Evolutionary conservation across 2,113 vertebrate species (phyloP), one percentile per base, ranked within the genome.

Genomic region (Rhagologus leucostigma): DNA sequence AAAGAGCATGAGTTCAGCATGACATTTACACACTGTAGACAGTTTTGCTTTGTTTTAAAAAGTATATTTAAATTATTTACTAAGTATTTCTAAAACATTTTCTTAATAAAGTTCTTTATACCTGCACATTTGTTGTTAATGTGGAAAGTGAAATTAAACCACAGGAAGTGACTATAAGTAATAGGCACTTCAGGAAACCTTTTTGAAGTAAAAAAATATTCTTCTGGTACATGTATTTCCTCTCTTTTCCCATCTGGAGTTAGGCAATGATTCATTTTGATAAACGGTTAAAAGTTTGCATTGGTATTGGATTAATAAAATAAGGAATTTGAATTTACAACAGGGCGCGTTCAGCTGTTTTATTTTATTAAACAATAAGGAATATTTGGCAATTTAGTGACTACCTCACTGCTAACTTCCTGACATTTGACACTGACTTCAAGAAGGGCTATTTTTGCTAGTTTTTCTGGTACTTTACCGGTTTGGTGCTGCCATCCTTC

Each of bases 271-370:
- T 56, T 76, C 2, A 16, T 80, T 90, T 85, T 90, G 37, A 29
- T 79, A 63, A 68, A 42, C 8, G 3, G 6, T 56, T 71, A 41
- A 71, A 70, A 53, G 11, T 47, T 81, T 74, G 14, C 20, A 7
- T 10, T 75, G 6, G 11, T 42, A 56, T 32, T 27, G 4, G 14
- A 23, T 49, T 47, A 70, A 84, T 42, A 70, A 67, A 79, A 44
- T 20, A 27, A 71, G 3, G 13, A 73, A 62, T 56, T 52, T n/a
- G 2, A 82, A 81, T 16, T 55, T 63, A 15, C 15, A 35, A 4
- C 33, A 19, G 15, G 10, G 5, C 23, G 65, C 35, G 5, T 6
- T 47, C 3, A 0, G 4, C 16, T 49, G 1, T 4, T 42, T 85
- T 19, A 50, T 75, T 85, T 87, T 63, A 59, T 67, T 55, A 5